Evolutionary conservation across 2,888 invertebrate species (phyloP).

Genomic region (Dyspetes luteomarginatus): DNA sequence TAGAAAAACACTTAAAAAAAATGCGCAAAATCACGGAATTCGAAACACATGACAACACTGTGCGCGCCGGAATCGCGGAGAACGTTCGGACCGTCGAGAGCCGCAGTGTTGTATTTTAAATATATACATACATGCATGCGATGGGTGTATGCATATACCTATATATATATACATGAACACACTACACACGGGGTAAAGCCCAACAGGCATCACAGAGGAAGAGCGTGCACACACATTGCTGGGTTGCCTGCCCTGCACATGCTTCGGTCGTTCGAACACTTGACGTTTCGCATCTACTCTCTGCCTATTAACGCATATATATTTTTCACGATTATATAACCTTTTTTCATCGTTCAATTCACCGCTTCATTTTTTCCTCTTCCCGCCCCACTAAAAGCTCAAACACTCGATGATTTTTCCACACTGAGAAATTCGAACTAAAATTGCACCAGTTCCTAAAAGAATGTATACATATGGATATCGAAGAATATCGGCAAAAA

Average conservation of each 20-base stretch:
- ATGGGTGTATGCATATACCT: conserved; percentile 12
- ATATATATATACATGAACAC: conserved; percentile 1
- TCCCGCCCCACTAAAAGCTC: neutral
- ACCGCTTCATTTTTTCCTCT: neutral
- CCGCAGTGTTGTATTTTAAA: conserved; percentile 22
- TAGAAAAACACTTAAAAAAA: neutral
- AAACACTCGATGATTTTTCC: neutral
- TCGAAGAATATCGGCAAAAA: neutral
- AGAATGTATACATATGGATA: neutral
- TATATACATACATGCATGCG: conserved; percentile 36
- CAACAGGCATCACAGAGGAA: conserved; percentile 39
- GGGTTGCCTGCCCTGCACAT: conserved; percentile 48
- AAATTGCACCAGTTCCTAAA: too few relatives aligned
- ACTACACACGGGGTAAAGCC: neutral
- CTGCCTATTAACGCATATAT: conserved; percentile 74
- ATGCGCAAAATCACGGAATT: neutral
- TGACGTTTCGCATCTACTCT: conserved; percentile 68
- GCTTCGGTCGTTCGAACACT: conserved; percentile 59
- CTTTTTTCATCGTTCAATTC: conserved; percentile 46
- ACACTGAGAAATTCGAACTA: conserved; percentile 14
- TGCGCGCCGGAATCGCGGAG: conserved; percentile 53
- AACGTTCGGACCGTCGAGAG: conserved; percentile 40
- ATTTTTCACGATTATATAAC: conserved; percentile 77
- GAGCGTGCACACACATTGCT: conserved; percentile 10
- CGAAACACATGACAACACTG: conserved; percentile 32